Base-by-base conservation (phyloP, 2,888 invertebrate genomes). In the Alviniconcha strummeri region DNA sequence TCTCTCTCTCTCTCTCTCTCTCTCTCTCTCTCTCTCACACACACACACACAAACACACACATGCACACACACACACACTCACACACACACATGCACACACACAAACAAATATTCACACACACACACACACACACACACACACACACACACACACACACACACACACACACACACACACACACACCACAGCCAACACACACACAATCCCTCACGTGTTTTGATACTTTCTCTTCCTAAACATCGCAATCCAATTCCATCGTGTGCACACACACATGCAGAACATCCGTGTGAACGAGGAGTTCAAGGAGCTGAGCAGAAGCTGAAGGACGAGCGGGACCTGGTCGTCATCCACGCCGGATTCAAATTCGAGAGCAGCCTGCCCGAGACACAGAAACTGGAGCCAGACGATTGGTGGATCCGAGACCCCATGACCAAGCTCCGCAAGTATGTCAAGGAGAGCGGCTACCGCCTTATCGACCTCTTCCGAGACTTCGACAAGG, bases 401-500 rank as follows among this genome's bases (percentile, higher is more conserved):
- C 77, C 84, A 15, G 81, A 77, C 52, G 84, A 84, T 17, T 88
- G 89, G 75, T 90, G 91, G 84, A 83, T 88, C 11, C 81, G 88
- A 36, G 89, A 92, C 84, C 92, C 92, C 3, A 90, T 91, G 88
- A 89, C 90, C 60, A 91, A 90, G 81, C 85, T 93, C n/a, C 88
- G 87, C 71, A 84, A 86, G 52, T 91, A 89, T 79, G 87, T 89
- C 7, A 88, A 88, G 54, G 84, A 88, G 8, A 85, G 87, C 9
- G 91, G 91, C 8, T 90, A 92, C 81, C 87, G 93, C 52, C 88
- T 93, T 13, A 86, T 92, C 54, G 93, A 93, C 84, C 85, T 93
- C 19, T 92, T 93, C 85, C 88, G 89, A 82, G 91, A 91, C 82
- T 90, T 93, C 74, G 93, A 93, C 87, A 91, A 89, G 76, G 92